Evolutionary conservation across 2,888 invertebrate genomes (phyloP), one percentile per base, ranked within the genome.

Genomic region (Troides helena): DNA sequence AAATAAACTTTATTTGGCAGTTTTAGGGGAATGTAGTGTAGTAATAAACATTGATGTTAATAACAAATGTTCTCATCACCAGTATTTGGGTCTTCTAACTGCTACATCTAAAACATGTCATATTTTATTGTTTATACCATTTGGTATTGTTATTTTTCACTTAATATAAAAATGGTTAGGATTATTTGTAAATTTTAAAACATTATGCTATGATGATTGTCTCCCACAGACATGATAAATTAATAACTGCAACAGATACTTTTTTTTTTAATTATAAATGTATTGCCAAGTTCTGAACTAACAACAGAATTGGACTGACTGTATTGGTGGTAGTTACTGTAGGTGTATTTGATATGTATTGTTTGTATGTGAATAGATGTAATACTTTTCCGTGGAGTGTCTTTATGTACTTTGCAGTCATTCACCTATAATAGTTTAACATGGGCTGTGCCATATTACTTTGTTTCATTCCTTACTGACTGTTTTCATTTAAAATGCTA

Each of bases 371-470:
- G n/a, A 23, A 57, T 39, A 66, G 30, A 43, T 18, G 36, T 56
- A 62, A 58, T 25, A 53, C n/a, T 53, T n/a, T 7, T 53, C 46
- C 46, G 46, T 46, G 23, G 7, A 63, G 17, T 50, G 59, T 30
- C 17, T 39, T 21, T 30, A 23, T 67, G 62, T 58, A 21, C 7
- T 58, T 58, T 23, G 62, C 4, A 25, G 17, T 62, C n/a, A 43
- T 23, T 62, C n/a, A 58, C 14, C 61, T 59, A 64, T 59, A 46
- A 64, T n/a, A 58, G 58, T 64, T 60, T 64, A 68, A 60, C 59
- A 58, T 36, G 64, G 64, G 60, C 64, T 68, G 68, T 68, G 60
- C 68, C 68, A 64, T 68, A 68, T 60, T 53, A 64, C 36, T 62
- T 46, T 68, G 53, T 53, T 53, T 53, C 53, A 53, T 53, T 53